A percentile compares a stretch with the other conserved stretches of the same genome.
phyloP scores from a whole-genome alignment of 37 sponge, comb jelly and placozoan genomes.

The Chondrosia reniformis region DNA sequence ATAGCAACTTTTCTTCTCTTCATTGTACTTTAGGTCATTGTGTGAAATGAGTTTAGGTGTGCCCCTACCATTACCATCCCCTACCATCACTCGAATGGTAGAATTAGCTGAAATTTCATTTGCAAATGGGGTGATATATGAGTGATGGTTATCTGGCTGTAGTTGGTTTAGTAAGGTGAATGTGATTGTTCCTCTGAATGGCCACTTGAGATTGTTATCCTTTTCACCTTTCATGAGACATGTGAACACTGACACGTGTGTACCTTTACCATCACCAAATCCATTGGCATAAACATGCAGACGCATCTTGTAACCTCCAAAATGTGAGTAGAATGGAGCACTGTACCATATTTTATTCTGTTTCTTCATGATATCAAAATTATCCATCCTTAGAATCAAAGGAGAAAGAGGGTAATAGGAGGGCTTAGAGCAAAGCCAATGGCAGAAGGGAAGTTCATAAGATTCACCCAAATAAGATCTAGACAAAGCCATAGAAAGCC shows the following conservation, averaged over 20 bases:
- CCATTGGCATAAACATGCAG: slow-evolving; percentile 41
- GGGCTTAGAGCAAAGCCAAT: not conserved
- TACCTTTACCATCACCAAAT: slow-evolving; percentile 19
- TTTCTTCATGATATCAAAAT: not conserved
- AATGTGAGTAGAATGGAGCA: slow-evolving; percentile 22
- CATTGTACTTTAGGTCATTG: not conserved
- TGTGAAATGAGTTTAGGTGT: not conserved
- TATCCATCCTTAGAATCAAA: not conserved
- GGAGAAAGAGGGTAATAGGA: slow-evolving; percentile 7
- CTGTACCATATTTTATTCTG: slow-evolving; percentile 9
- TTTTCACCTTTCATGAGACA: slow-evolving; percentile 28
- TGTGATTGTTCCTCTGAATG: slow-evolving; percentile 10
- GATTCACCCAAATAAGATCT: not conserved
- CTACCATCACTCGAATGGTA: not conserved
- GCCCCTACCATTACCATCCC: not conserved
- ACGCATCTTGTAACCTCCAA: slow-evolving; percentile 41
- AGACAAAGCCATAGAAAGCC: not conserved
- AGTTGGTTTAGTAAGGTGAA: slow-evolving; percentile 7
- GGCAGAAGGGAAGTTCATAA: not conserved
- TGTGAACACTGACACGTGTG: slow-evolving; percentile 38
- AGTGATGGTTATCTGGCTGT: not conserved
- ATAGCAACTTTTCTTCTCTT: not conserved
- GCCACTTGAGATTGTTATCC: slow-evolving; percentile 35
- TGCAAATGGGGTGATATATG: not conserved
- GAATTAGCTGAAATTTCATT: not conserved